Percentiles rank a stretch among this genome's conserved stretches.
phyloP scores from a whole-genome alignment of 2,797 vertebrate genomes.

The Acanthurus tractus region DNA sequence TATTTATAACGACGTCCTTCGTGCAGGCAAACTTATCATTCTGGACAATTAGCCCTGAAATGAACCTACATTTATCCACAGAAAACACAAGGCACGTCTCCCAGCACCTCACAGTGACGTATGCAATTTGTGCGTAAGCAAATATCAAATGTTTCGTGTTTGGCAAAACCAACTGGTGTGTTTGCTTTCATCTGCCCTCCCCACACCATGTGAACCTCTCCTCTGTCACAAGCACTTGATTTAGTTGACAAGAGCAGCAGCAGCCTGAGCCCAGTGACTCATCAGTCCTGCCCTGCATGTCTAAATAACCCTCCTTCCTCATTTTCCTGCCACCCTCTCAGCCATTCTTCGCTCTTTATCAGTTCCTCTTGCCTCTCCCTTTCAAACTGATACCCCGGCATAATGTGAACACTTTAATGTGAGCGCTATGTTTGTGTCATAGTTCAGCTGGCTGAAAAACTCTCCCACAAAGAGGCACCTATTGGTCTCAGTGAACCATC shows the following conservation, averaged over 20 bases:
- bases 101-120: neutral
- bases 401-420: neutral
- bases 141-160: conserved; percentile 9
- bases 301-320: conserved; percentile 39
- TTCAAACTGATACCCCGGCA: conserved; percentile 22
- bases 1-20: neutral
- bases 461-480: neutral
- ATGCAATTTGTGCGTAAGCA: conserved; percentile 16
- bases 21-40: neutral
- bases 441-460: conserved; percentile 28
- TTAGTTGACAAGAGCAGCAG: conserved; percentile 35
- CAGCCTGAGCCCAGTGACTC: conserved; percentile 63
- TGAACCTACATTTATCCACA: neutral
- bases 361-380: conserved; percentile 14
- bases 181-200: conserved; percentile 39
- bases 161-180: conserved; percentile 8
- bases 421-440: neutral
- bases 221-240: conserved; percentile 54
- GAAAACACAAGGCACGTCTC: neutral
- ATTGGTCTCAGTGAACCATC: conserved; percentile 2
- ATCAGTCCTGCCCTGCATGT: conserved; percentile 60
- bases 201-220: conserved; percentile 19
- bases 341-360: conserved; percentile 13
- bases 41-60: neutral
- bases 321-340: conserved; percentile 12